A percentile compares a stretch with the other conserved stretches of the same genome.
These are phyloP conservation scores for Eupeodes latifasciatus DNA, from an alignment of 2,888 invertebrate genomes.

Conservation along the genomic window DNA sequence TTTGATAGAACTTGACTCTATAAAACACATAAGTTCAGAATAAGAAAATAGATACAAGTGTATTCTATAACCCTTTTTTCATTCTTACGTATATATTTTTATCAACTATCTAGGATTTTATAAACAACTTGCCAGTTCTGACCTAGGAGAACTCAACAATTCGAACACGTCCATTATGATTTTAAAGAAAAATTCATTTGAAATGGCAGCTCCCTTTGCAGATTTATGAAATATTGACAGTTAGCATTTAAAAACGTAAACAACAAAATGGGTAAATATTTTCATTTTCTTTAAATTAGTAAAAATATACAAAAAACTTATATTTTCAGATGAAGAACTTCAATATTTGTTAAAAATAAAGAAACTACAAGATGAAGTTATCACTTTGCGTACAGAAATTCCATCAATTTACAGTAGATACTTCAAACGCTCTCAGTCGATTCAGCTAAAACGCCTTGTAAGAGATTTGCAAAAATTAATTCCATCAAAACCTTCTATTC, in stretches of 20 bases:
- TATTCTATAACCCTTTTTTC: no score
- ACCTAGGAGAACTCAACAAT: neutral
- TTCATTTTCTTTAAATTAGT: neutral
- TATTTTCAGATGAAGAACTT: slow-evolving; percentile 79
- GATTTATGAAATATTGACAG: slow-evolving; percentile 29
- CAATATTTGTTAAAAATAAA: slow-evolving; percentile 79
- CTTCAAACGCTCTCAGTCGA: slow-evolving; percentile 78
- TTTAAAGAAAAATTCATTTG: neutral
- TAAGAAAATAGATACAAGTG: no score
- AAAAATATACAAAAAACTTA: neutral
- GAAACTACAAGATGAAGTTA: slow-evolving; percentile 79
- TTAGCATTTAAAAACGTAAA: slow-evolving; percentile 40
- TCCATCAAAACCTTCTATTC: neutral
- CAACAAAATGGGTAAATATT: slow-evolving; percentile 54
- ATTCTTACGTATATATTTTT: no score
- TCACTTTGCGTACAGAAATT: slow-evolving; percentile 77
- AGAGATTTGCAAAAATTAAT: neutral
- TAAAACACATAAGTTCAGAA: no score
- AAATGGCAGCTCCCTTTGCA: slow-evolving; percentile 29
- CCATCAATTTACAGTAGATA: slow-evolving; percentile 78
- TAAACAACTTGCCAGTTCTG: no score
- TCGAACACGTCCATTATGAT: neutral
- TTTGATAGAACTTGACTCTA: no score
- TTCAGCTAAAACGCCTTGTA: slow-evolving; percentile 80
- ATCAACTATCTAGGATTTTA: no score